Evolutionary conservation across 2,888 invertebrate species (phyloP), one percentile per base, ranked within the genome.

Genomic region (Aphidius colemani): DNA sequence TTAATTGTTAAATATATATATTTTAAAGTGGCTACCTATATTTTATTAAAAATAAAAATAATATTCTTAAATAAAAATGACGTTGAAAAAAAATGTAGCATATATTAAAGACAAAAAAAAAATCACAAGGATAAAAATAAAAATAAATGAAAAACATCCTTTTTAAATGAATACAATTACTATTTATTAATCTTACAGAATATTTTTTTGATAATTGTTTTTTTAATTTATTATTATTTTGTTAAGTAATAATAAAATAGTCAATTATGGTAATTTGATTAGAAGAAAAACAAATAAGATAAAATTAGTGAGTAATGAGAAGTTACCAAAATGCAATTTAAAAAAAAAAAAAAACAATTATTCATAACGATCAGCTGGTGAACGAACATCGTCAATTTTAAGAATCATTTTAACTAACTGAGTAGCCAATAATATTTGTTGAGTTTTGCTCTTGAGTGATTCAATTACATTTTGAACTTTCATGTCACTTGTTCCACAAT

Each of bases 381-480:
- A 86, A 71, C 91, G 89, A 49, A 99, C 94, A 81, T 99, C 99
- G 81, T 99, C 99, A 67, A 99, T 99, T 85, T 99, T 99, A 71
- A 99, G 88, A 71, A 99, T 98, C 99, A 99, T 99, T 83, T 98
- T 97, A 60, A 98, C 98, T 68, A 99, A 87, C 79, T 99, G 99
- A 0, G 98, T 96, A 18, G 99, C 98, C 71, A 99, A 86, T 44
- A 96, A 86, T 66, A 99, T 92, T 85, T 99, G 99, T 79, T 99
- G 98, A 76, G 95, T 93, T 88, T 99, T 99, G 46, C 96, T 95
- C 83, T 94, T 91, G 58, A 99, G 86, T 0, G 99, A 96, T 85
- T 99, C 99, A 66, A 99, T 93, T 10, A 99, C 98, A 81, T 95
- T 93, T 84, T 96, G 93, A 7, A 87, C 86, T 78, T 94, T 93